phyloP scores from a whole-genome alignment of 2,888 invertebrate species.

The Apamea epomidion region DNA sequence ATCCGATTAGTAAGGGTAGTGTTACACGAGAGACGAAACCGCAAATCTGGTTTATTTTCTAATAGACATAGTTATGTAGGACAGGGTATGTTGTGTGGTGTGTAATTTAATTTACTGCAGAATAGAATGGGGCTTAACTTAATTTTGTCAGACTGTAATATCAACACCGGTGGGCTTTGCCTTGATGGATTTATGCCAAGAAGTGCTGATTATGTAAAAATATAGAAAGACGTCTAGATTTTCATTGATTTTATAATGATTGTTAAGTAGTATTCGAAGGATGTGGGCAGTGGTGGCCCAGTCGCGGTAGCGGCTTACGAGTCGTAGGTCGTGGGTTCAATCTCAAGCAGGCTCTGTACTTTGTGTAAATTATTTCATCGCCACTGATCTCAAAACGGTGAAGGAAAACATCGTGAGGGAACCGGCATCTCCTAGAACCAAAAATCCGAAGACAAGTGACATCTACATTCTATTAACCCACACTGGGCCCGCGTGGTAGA shows the following conservation, averaged over 20 bases:
- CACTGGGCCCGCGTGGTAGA: too few species aligned
- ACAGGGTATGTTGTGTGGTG: neutral
- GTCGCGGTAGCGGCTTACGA: too few species aligned
- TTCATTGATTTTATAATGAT: neutral
- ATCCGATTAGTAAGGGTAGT: conserved; percentile 73
- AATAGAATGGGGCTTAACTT: neutral
- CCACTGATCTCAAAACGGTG: too few species aligned
- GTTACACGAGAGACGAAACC: conserved; percentile 64
- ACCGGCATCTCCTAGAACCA: too few species aligned
- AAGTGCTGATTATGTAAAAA: neutral
- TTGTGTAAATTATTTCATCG: too few species aligned
- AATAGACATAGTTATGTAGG: conserved; percentile 45
- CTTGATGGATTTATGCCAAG: neutral
- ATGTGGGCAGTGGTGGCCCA: too few species aligned
- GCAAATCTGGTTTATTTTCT: conserved; percentile 62
- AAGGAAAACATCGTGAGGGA: too few species aligned
- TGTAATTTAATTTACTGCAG: conserved; percentile 45
- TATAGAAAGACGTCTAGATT: too few species aligned
- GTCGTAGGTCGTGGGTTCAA: too few species aligned
- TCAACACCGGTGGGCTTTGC: neutral
- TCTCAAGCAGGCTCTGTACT: too few species aligned
- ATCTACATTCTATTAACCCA: too few species aligned
- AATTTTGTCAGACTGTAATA: neutral
- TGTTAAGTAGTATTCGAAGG: neutral
- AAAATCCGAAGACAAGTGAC: too few species aligned